Evolutionary conservation across 2,797 vertebrate species (phyloP).

Genomic region (Parauchenoglanis ngamensis): DNA sequence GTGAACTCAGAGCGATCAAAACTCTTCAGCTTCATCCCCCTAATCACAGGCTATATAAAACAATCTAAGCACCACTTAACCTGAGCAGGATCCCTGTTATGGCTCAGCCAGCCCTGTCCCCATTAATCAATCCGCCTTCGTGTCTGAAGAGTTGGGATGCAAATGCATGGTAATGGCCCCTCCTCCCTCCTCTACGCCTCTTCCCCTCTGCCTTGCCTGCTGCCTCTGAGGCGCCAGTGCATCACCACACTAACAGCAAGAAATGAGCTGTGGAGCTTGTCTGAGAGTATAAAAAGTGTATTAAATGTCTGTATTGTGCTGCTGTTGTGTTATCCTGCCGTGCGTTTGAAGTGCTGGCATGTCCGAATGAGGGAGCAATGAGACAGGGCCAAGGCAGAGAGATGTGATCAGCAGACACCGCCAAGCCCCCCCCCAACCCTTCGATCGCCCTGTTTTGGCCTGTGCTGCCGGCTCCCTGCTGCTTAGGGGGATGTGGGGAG

Average conservation of each 20-base stretch:
- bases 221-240: conserved; percentile 16
- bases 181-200: conserved; percentile 61
- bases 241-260: not conserved
- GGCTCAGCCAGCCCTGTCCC: conserved; percentile 81
- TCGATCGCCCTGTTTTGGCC: conserved; percentile 58
- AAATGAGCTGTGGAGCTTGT: not conserved
- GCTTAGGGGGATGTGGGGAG: conserved; percentile 72
- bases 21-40: conserved; percentile 73
- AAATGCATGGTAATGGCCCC: conserved; percentile 72
- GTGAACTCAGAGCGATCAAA: conserved; percentile 71
- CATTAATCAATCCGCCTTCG: conserved; percentile 81
- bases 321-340: conserved; percentile 21
- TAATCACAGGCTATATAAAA: conserved; percentile 81
- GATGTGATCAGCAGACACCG: conserved; percentile 53
- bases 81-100: conserved; percentile 75
- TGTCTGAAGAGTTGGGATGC: conserved; percentile 70
- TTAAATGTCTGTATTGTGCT: conserved; percentile 14
- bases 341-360: conserved; percentile 35
- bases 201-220: conserved; percentile 3
- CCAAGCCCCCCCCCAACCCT: conserved; percentile 62
- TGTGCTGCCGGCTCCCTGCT: conserved; percentile 63
- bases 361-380: conserved; percentile 50
- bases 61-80: conserved; percentile 84
- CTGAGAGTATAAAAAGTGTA: conserved; percentile 12
- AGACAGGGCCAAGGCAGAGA: conserved; percentile 41